Conservation (phyloP, 2,888 invertebrate genomes). For the Synanthedon formicaeformis region DNA sequence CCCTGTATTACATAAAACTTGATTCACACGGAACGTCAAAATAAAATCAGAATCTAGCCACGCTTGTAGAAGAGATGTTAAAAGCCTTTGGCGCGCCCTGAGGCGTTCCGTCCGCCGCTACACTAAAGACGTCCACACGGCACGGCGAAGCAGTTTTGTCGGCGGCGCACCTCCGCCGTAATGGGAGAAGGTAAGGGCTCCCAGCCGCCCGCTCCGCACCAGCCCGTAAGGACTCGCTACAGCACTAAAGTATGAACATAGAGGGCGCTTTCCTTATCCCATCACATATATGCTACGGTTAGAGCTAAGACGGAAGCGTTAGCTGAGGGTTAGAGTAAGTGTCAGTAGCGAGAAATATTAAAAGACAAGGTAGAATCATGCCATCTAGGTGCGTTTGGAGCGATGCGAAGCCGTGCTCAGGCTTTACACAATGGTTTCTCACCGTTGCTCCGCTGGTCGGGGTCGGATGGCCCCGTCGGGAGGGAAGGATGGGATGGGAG, state of each 20-base stretch:
- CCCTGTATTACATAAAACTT: conserved; percentile 36
- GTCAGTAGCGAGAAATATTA: conserved; percentile 62
- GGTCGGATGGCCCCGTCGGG: conserved; percentile 50
- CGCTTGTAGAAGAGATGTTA: conserved; percentile 61
- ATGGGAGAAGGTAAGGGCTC: conserved; percentile 71
- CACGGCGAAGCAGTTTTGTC: conserved; percentile 59
- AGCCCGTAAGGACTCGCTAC: conserved; percentile 37
- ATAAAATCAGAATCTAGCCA: conserved; percentile 30
- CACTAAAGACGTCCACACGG: conserved; percentile 48
- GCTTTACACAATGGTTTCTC: conserved; percentile 65
- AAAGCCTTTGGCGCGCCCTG: conserved; percentile 46
- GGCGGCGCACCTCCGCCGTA: conserved; percentile 70
- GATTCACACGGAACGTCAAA: conserved; percentile 10
- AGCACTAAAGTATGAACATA: conserved; percentile 47
- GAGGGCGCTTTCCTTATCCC: conserved; percentile 85
- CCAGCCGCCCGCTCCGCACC: conserved; percentile 67
- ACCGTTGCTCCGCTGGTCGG: conserved; percentile 62
- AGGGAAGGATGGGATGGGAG: conserved; percentile 35
- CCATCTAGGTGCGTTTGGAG: conserved; percentile 58
- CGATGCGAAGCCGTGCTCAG: conserved; percentile 64
- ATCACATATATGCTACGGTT: conserved; percentile 68
- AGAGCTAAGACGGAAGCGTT: conserved; percentile 63
- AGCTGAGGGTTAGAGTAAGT: conserved; percentile 46
- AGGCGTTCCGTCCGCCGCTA: conserved; percentile 46
- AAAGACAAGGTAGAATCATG: conserved; percentile 48